Evolutionary conservation across 2,113 vertebrate species (phyloP), one percentile per base, ranked within the genome.

Genomic region (Eolophus roseicapilla): DNA sequence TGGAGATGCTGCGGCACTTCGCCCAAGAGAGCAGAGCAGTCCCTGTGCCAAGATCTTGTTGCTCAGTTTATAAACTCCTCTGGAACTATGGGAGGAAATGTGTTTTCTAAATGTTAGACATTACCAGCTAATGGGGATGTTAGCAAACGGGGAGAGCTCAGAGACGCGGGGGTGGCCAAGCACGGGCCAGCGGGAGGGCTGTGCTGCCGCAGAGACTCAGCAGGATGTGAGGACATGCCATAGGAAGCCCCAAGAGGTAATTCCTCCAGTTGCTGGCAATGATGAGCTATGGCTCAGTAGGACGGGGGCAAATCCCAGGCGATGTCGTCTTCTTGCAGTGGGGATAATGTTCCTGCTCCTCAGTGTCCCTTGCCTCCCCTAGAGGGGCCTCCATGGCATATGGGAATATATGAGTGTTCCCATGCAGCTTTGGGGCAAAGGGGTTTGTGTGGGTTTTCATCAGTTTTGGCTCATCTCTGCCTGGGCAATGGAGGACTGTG

Each of bases 1-100:
- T 74, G 88, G 90, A 92, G 92, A 68, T 1, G 5, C 80, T 0
- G 23, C 6, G 0, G 59, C 11, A 4, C 82, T 90, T 90, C 1
- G 1, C 95, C 93, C 96, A 60, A 53, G 94, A 94, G 92, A 96
- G 85, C 81, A 50, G 68, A 88, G 76, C 55, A 64, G 80, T 90
- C 95, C 86, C 95, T 64, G 49, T 0, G 65, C 90, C 13, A 44
- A 86, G 88, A 67, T 83, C 88, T 86, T 88, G 83, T 94, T 55
- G 47, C 86, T 96, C 76, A 84, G 90, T 90, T 95, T 92, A 68
- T 88, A 96, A 94, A 86, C 92, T 92, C 93, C 95, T 95, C 57
- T 94, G 96, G 95, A 96, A 93, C 76, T 67, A 90, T 96, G 95
- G 95, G 95, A 96, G 95, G 96, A 97, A 96, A 96, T 90, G 86